Evolutionary conservation across 2,113 vertebrate genomes (phyloP).

Genomic region (Triplophysa tibetana): DNA sequence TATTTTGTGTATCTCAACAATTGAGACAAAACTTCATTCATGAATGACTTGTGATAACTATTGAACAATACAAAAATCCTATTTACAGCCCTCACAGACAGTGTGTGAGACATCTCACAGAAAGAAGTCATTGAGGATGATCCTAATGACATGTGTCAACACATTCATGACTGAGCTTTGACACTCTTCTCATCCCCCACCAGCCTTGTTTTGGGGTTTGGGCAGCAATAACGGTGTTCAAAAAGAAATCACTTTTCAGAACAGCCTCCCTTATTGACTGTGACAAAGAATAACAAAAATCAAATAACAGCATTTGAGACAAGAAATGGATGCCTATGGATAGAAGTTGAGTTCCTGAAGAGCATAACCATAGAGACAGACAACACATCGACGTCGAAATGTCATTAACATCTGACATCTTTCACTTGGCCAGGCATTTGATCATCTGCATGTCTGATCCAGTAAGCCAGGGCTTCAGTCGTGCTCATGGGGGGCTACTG

Average conservation of each 20-base stretch:
- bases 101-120: neutral
- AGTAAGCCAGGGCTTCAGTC: no score
- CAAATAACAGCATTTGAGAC: no score
- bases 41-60: neutral
- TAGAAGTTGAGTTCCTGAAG: no score
- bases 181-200: constrained; percentile 12
- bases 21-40: neutral
- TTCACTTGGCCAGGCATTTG: no score
- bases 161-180: constrained; percentile 10
- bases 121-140: constrained; percentile 9
- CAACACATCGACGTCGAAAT: no score
- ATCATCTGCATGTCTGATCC: no score
- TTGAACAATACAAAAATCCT: constrained; percentile 3
- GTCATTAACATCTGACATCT: no score
- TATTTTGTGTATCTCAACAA: neutral
- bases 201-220: neutral
- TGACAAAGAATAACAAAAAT: no score
- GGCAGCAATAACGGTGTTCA: neutral
- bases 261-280: no score
- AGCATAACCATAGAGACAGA: no score
- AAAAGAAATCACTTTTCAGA: neutral
- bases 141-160: neutral
- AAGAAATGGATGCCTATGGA: no score
- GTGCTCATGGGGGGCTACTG: no score
- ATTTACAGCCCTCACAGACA: neutral